phyloP scores from a whole-genome alignment of 1,140 invertebrate species.

The Cydia amplana region DNA sequence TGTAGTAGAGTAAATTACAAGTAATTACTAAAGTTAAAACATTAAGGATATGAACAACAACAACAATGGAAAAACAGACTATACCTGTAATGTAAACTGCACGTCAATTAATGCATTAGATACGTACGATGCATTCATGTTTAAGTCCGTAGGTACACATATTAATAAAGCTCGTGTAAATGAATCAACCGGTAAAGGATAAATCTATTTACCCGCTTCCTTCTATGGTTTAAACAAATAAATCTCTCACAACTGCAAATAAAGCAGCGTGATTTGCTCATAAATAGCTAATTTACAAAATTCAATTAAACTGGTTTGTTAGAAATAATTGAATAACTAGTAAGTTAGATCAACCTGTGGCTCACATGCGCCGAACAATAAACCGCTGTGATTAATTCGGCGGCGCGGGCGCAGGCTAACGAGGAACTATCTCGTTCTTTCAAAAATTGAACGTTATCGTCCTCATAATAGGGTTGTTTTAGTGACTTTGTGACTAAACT shows the following conservation, averaged over 20 bases:
- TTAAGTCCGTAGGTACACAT: background rate
- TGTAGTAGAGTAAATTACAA: too few relatives aligned
- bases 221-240: conserved; percentile 12
- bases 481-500: background rate
- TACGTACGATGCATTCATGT: background rate
- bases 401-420: conserved; percentile 56
- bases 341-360: conserved; percentile 48
- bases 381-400: conserved; percentile 69
- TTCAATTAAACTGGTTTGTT: conserved; percentile 32
- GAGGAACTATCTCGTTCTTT: conserved; percentile 44
- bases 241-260: conserved; percentile 20
- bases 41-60: background rate
- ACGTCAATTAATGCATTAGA: background rate
- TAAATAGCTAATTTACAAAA: conserved; percentile 24
- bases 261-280: conserved; percentile 10
- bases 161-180: conserved; percentile 14
- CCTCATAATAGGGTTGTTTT: background rate
- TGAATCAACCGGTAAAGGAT: conserved; percentile 13
- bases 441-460: background rate
- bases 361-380: conserved; percentile 59
- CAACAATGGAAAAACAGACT: background rate
- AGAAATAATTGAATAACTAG: conserved; percentile 36
- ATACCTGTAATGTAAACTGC: background rate
- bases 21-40: too few relatives aligned
- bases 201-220: conserved; percentile 16